A percentile compares a stretch with the other conserved stretches of the same genome.
Conservation (phyloP, 2,113 vertebrate species). For the Ciconia maguari region DNA sequence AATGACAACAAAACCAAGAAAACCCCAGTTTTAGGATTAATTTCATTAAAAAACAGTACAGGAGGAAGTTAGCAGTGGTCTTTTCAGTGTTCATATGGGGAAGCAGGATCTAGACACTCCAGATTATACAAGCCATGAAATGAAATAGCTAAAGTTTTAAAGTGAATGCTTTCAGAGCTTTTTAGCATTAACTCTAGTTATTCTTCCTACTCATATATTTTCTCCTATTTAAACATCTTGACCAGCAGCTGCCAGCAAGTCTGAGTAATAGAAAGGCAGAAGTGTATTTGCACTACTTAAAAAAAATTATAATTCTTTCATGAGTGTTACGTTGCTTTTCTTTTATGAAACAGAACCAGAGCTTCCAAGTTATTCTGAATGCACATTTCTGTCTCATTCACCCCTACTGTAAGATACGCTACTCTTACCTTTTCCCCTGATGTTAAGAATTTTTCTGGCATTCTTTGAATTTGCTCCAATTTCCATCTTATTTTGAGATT, state of each 20-base stretch:
- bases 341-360: not conserved
- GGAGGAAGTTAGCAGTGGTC: not conserved
- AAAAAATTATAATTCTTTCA: not conserved
- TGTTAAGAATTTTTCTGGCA: not conserved
- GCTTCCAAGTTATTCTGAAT: not conserved
- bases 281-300: not conserved
- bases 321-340: not conserved
- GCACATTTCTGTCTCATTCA: not conserved
- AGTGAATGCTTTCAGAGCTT: not conserved
- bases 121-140: not conserved
- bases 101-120: not conserved
- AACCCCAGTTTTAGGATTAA: fast-evolving
- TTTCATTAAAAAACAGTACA: not conserved
- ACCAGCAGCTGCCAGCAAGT: not conserved
- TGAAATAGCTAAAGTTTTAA: not conserved
- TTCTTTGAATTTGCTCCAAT: not conserved
- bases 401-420: not conserved
- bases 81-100: not conserved
- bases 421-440: not conserved
- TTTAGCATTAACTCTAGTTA: not conserved
- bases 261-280: not conserved
- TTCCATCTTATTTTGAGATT: not conserved
- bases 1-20: not conserved
- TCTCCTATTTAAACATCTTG: not conserved
- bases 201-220: not conserved